Evolutionary conservation across 2,113 vertebrate species (phyloP).

Genomic region (Paedocypris sp.): DNA sequence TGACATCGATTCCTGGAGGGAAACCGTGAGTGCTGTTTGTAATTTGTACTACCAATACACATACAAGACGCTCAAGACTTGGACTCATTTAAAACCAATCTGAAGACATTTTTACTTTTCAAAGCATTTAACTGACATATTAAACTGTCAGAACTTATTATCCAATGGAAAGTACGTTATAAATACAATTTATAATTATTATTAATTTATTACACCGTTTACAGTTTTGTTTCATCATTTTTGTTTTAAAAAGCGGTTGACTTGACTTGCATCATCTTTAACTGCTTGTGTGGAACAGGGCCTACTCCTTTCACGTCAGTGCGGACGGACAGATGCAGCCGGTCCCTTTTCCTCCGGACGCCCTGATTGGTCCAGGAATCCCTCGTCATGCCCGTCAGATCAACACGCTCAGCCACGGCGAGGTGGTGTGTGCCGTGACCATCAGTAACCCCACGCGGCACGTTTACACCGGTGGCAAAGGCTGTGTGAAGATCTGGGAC

Average conservation of each 20-base stretch:
- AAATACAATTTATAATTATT: too few species aligned
- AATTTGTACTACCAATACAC: background rate
- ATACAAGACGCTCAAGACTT: background rate
- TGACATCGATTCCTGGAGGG: conserved; percentile 85
- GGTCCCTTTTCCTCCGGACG: conserved; percentile 88
- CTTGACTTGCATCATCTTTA: background rate
- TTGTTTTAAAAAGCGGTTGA: too few species aligned
- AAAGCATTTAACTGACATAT: too few species aligned
- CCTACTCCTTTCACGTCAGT: conserved; percentile 91
- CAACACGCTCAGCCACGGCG: conserved; percentile 88
- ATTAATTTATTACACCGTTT: too few species aligned
- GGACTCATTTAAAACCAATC: too few species aligned
- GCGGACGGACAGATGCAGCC: conserved; percentile 96
- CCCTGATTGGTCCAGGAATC: conserved; percentile 86
- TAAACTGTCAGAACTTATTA: too few species aligned
- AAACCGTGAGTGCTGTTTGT: conserved; percentile 79
- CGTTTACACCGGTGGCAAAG: conserved; percentile 91
- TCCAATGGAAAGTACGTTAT: too few species aligned
- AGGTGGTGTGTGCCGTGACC: conserved; percentile 92
- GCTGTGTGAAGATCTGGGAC: conserved; percentile 97
- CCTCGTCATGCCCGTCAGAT: conserved; percentile 91
- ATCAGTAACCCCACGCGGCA: conserved; percentile 94
- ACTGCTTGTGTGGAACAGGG: conserved; percentile 50
- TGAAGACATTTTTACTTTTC: too few species aligned
- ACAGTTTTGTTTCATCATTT: too few species aligned